A percentile compares a stretch with the other conserved stretches of the same genome.
These are phyloP conservation scores for Conops quadrifasciatus DNA, from an alignment of 2,888 invertebrate species.

Conservation along the genomic window DNA sequence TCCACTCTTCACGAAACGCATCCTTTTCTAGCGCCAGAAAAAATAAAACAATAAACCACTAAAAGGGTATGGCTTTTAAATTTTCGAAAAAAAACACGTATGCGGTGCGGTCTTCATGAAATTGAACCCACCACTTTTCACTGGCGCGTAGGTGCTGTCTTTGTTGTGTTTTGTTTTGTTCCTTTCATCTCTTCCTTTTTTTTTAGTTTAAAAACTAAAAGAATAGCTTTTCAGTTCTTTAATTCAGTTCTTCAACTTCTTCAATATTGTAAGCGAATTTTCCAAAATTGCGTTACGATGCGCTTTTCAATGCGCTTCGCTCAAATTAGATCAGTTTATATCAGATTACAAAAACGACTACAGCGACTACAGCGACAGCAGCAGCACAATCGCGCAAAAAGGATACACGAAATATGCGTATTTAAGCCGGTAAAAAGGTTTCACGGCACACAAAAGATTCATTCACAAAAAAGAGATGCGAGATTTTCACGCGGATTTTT, in stretches of 20 bases:
- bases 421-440: not conserved
- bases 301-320: not conserved
- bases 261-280: not conserved
- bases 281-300: not conserved
- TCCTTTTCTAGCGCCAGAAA: too few relatives aligned
- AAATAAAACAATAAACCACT: too few relatives aligned
- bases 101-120: too few relatives aligned
- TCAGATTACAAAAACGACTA: not conserved
- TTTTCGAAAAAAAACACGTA: too few relatives aligned
- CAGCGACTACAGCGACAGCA: not conserved
- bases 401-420: not conserved
- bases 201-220: too few relatives aligned
- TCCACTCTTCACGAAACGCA: too few relatives aligned
- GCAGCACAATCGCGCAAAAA: not conserved
- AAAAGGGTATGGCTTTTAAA: too few relatives aligned
- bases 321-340: not conserved
- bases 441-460: too few relatives aligned
- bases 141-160: not conserved
- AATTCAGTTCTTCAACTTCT: not conserved
- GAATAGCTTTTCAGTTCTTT: not conserved
- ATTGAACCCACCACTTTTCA: too few relatives aligned
- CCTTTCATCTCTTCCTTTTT: not conserved
- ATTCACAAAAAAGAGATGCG: too few relatives aligned
- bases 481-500: constrained; percentile 30
- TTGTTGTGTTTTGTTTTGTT: not conserved